These are phyloP conservation scores for Papilio aristodemus DNA, from an alignment of 1,140 invertebrate species.

Conservation along the genomic window DNA sequence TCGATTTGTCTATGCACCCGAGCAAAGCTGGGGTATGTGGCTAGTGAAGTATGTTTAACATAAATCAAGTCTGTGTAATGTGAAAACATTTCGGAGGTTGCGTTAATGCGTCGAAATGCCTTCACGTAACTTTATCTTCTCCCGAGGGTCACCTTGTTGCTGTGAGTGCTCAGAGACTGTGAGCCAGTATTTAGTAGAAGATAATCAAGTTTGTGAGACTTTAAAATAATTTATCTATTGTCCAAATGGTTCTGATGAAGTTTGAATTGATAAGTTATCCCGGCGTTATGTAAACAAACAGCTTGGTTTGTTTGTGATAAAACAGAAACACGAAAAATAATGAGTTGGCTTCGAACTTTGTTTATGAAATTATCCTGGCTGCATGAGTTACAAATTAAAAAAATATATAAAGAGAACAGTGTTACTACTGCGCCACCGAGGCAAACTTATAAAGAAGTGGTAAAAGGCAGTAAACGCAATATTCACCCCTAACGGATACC, in stretches of 20 bases:
- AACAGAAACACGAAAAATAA: too few species aligned
- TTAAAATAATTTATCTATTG: constrained; percentile 1
- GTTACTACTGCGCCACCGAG: too few species aligned
- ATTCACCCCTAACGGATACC: constrained; percentile 11
- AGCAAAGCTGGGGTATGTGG: too few species aligned
- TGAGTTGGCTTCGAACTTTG: too few species aligned
- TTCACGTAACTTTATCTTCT: background rate
- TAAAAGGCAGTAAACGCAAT: background rate
- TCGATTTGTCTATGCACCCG: too few species aligned
- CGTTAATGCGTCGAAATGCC: background rate
- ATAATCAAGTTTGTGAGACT: background rate
- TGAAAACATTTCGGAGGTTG: background rate
- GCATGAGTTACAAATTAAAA: background rate
- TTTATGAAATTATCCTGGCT: too few species aligned
- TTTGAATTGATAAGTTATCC: constrained; percentile 17
- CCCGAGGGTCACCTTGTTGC: background rate
- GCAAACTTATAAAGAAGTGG: background rate
- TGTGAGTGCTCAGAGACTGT: background rate
- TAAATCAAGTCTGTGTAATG: background rate
- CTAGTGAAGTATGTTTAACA: too few species aligned
- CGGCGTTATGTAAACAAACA: background rate
- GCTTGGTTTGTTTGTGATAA: background rate
- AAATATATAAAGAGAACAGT: too few species aligned
- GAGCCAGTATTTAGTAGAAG: background rate
- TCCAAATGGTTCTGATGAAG: background rate